These are phyloP conservation scores for Cirrhinus mrigala DNA, from an alignment of 2,797 vertebrate genomes.

Conservation along the genomic window DNA sequence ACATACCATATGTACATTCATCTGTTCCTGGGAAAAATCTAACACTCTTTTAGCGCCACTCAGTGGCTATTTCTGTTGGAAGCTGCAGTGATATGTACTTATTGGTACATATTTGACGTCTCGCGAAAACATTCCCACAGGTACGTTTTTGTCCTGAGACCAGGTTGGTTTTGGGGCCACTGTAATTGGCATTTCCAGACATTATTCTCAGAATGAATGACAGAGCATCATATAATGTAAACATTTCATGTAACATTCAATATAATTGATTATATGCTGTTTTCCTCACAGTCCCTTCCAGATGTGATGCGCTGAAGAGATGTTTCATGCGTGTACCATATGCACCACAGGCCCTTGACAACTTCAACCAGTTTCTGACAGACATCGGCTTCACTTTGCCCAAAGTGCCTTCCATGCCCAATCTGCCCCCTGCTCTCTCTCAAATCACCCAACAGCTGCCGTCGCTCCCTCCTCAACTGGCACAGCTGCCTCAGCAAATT, in stretches of 20 bases:
- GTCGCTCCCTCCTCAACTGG: conserved; percentile 63
- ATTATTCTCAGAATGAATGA: not conserved
- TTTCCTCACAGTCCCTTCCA: conserved; percentile 71
- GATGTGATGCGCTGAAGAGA: conserved; percentile 77
- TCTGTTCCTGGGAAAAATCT: too few relatives aligned
- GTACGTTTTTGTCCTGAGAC: too few relatives aligned
- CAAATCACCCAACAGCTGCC: conserved; percentile 71
- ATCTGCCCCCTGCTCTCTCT: conserved; percentile 70
- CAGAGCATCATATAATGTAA: not conserved
- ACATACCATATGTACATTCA: too few relatives aligned
- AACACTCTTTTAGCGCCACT: too few relatives aligned
- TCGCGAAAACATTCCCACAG: too few relatives aligned
- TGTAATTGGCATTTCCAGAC: not conserved
- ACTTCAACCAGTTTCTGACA: conserved; percentile 79
- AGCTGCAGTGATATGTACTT: too few relatives aligned
- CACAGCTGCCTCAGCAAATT: conserved; percentile 72
- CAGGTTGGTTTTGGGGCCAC: not conserved
- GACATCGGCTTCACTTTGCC: conserved; percentile 77
- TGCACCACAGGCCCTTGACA: conserved; percentile 70
- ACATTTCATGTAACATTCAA: not conserved
- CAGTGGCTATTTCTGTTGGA: too few relatives aligned
- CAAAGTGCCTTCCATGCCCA: conserved; percentile 73
- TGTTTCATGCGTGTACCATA: conserved; percentile 79
- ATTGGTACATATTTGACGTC: too few relatives aligned
- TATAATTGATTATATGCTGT: not conserved